Base-by-base conservation (phyloP, 2,113 vertebrate species). In the Pollimyrus isidori region DNA sequence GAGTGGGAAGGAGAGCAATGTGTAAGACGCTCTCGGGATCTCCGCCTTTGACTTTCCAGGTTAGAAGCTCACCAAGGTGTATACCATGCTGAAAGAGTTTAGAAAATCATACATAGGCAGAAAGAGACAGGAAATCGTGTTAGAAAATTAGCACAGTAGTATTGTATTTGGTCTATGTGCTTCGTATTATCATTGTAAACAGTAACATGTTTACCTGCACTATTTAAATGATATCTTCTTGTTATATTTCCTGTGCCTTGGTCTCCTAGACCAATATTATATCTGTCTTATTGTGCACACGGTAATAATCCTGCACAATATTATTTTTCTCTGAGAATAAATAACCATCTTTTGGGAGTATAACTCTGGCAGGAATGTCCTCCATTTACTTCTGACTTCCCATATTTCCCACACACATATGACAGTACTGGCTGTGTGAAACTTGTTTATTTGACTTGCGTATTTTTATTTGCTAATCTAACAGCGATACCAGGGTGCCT, bases 31-130 rank as follows among this genome's bases (percentile, higher is more conserved):
- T 92, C 87, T 87, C 30, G 91, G 87, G 88, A 90, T 89, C 87
- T 39, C 65, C 21, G 87, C 73, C 91, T 87, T 88, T 88, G 88
- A 86, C 48, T 89, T 88, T 30, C 4, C 82, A 50, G 23, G 88
- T 95, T 95, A 96, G 94, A 96, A 96, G 93, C 95, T 96, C 92
- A 96, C 95, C 95, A 96, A 92, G 92, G 95, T 94, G 53, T 96
- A 96, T 91, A 96, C 95, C 95, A 96, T 96, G 91, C 95, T 96
- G 90, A 91, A 87, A 91, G 39, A 87, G 15, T 48, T 17, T 73
- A 89, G 45, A 89, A 91, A 91, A 26, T 90, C 30, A 84, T 26
- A 26, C 21, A 23, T 7, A n/a, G 21, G 23, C 42, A 49, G 53
- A 58, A 58, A 42, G 84, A 19, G 87, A 45, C 11, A n/a, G 86